phyloP scores from a whole-genome alignment of 2,797 vertebrate genomes.

The Florisuga fusca region DNA sequence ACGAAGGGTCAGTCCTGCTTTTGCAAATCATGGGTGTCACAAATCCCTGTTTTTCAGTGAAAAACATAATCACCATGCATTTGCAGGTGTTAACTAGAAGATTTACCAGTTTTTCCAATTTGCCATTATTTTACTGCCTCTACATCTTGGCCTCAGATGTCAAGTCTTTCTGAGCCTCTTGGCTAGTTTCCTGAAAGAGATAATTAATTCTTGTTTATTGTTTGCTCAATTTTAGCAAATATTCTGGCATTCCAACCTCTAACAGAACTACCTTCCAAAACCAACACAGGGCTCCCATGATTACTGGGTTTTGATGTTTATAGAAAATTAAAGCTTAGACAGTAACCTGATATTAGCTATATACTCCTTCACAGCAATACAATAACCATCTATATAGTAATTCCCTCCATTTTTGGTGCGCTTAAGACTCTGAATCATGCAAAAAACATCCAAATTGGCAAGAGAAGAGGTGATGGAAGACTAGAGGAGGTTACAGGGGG shows the following conservation, averaged over 20 bases:
- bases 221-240: neutral
- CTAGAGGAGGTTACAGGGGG: neutral
- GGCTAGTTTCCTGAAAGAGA: neutral
- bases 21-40: neutral
- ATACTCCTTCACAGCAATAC: neutral
- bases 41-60: neutral
- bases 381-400: neutral
- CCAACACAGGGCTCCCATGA: neutral
- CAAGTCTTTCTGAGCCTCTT: conserved; percentile 2
- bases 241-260: neutral
- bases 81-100: neutral
- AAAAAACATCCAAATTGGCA: neutral
- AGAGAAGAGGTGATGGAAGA: neutral
- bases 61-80: neutral
- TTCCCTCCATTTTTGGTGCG: neutral
- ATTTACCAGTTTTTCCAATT: neutral
- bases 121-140: conserved; percentile 5
- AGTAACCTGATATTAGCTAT: neutral
- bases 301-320: neutral
- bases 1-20: neutral
- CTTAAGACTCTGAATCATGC: neutral
- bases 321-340: neutral
- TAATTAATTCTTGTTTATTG: neutral
- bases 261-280: neutral
- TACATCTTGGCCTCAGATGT: neutral